These are phyloP conservation scores for Drosophila ficusphila DNA, from an alignment of 1,140 invertebrate genomes.

Conservation along the genomic window DNA sequence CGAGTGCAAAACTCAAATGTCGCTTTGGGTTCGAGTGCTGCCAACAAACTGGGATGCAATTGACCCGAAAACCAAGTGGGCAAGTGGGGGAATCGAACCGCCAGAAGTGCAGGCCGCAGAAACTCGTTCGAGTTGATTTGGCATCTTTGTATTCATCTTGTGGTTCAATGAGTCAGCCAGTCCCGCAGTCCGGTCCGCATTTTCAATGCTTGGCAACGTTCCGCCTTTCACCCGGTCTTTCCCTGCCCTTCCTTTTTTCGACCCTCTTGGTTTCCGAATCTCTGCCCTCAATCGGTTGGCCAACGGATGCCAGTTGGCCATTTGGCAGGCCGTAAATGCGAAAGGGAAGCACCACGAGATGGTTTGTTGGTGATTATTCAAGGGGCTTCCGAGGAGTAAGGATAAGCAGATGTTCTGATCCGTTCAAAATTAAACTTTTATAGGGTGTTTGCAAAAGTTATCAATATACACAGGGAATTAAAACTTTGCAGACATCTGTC, in stretches of 20 bases:
- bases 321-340: slow-evolving; percentile 38
- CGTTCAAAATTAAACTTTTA: slow-evolving; percentile 24
- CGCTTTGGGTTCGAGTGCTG: slow-evolving; percentile 51
- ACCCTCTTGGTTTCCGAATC: slow-evolving; percentile 8
- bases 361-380: slow-evolving; percentile 2
- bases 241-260: not conserved
- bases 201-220: slow-evolving; percentile 38
- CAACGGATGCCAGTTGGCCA: slow-evolving; percentile 38
- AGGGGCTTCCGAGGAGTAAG: too few species aligned
- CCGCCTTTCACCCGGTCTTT: slow-evolving; percentile 18
- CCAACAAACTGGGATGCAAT: slow-evolving; percentile 58
- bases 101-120: slow-evolving; percentile 17
- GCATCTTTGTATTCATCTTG: slow-evolving; percentile 46
- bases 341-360: slow-evolving; percentile 14
- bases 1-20: slow-evolving; percentile 52
- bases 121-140: slow-evolving; percentile 60
- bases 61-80: slow-evolving; percentile 58
- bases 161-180: slow-evolving; percentile 54
- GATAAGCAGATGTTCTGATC: slow-evolving; percentile 31
- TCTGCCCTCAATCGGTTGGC: slow-evolving; percentile 34
- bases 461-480: slow-evolving; percentile 29
- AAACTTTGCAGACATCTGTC: slow-evolving; percentile 24
- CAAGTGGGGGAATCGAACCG: not conserved
- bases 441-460: slow-evolving; percentile 7
- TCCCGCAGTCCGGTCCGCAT: slow-evolving; percentile 19